Base-by-base conservation (phyloP, 2,888 invertebrate genomes). In the Drosophila picticornis region DNA sequence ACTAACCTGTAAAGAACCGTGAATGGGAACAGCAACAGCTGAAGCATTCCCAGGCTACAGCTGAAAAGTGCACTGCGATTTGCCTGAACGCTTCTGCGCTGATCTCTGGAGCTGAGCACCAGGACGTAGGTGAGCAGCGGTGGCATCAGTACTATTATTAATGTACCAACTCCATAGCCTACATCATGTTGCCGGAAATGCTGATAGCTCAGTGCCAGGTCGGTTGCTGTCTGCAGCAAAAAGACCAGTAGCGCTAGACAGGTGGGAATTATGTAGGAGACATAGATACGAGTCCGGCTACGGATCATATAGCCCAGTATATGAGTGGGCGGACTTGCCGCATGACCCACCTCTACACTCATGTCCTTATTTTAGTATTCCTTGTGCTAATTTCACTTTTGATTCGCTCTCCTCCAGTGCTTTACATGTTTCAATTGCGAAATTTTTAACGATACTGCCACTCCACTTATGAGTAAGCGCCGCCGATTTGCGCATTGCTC, bases 211-310 rank as follows among this genome's bases (percentile, higher is more conserved):
- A 96, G 94, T 0, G 95, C 95, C 36, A 96, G 91, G 90, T 97
- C 97, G 50, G 95, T 95, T 25, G 96, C 95, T 46, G 96, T 95
- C 60, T 96, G 94, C 5, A 95, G 93, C 40, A 96, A 93, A 83
- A 96, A 97, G 34, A 96, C 92, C 2, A 95, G 75, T 51, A 96
- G 94, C 16, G 95, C 95, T 40, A 94, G 84, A n/a, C 94, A 74
- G 5, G 94, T 93, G 55, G 96, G 95, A 40, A 95, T 87, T 52
- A 96, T 91, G 59, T 91, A 93, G 25, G 91, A 90, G n/a, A 93
- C 90, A 66, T 91, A 91, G 62, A 93, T 93, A 55, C 93, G 92
- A 3, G 92, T 92, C n/a, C 87, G 91, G 59, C 93, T 92, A 56
- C 92, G 86, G 46, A 93, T 91, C 7, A 88, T 78, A 53, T 90